Evolutionary conservation across 2,888 invertebrate species (phyloP).

Genomic region (Drosophila buzzatii): DNA sequence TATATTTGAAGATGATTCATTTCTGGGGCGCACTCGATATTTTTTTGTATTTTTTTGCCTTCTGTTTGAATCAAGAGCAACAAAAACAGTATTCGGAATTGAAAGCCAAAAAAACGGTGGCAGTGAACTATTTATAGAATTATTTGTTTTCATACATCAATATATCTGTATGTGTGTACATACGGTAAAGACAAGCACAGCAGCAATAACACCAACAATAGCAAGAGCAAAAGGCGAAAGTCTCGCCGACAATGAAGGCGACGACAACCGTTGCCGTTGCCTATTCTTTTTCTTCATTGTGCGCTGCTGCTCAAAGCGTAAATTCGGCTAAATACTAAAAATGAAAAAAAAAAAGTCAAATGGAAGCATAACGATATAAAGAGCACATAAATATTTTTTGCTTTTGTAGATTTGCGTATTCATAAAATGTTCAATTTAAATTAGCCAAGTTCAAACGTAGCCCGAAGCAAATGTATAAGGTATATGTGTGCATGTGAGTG

Average conservation of each 20-base stretch:
- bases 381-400: conserved; percentile 1
- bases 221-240: conserved; percentile 59
- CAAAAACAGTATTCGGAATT: conserved; percentile 64
- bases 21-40: conserved; percentile 59
- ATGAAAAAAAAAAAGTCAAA: neutral
- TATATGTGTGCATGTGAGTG: neutral
- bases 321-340: conserved; percentile 31
- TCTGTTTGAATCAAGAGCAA: conserved; percentile 57
- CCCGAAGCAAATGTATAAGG: conserved; percentile 14
- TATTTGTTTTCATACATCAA: conserved; percentile 78
- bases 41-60: conserved; percentile 46
- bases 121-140: conserved; percentile 84
- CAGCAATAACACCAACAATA: conserved; percentile 26
- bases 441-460: conserved; percentile 74
- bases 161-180: neutral
- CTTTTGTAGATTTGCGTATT: conserved; percentile 31
- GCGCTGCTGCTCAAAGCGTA: conserved; percentile 26
- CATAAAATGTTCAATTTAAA: conserved; percentile 47
- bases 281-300: conserved; percentile 19
- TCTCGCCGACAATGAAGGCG: conserved; percentile 33
- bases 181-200: conserved; percentile 18
- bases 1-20: conserved; percentile 68
- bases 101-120: conserved; percentile 80
- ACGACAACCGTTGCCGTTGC: conserved; percentile 31
- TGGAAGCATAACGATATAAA: conserved; percentile 15